A percentile compares a stretch with the other conserved stretches of the same genome.
Evolutionary conservation across 1,140 invertebrate genomes (phyloP).

Genomic region (Hyles vespertilio): DNA sequence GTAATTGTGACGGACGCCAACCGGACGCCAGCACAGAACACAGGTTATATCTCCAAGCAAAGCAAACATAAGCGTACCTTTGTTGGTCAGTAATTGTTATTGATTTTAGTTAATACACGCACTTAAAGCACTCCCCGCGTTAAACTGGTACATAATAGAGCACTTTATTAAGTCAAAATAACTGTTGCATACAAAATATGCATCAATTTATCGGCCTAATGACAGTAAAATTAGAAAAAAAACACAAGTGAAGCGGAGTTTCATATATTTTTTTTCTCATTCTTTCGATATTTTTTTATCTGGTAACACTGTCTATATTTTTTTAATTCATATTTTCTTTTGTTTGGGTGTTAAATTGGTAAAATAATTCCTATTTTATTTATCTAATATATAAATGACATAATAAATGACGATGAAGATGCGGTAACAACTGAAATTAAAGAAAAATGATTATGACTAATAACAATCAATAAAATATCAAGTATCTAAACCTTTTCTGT

Average conservation of each 20-base stretch:
- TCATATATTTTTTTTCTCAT: slow-evolving; percentile 63
- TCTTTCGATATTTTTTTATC: slow-evolving; percentile 35
- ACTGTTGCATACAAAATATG: slow-evolving; percentile 72
- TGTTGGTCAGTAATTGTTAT: slow-evolving; percentile 71
- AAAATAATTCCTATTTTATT: too few relatives aligned
- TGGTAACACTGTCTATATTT: slow-evolving; percentile 39
- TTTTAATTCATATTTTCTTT: too few relatives aligned
- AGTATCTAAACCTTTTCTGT: too few relatives aligned
- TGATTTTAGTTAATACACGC: slow-evolving; percentile 70
- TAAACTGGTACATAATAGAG: slow-evolving; percentile 65
- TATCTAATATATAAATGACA: too few relatives aligned
- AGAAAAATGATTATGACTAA: too few relatives aligned
- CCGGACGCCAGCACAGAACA: slow-evolving; percentile 74
- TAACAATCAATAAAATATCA: too few relatives aligned
- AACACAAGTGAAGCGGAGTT: slow-evolving; percentile 71
- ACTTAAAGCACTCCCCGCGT: slow-evolving; percentile 50
- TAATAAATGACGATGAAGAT: too few relatives aligned
- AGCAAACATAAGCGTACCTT: slow-evolving; percentile 75
- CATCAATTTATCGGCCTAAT: slow-evolving; percentile 67
- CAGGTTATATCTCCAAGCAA: slow-evolving; percentile 70
- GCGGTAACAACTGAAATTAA: too few relatives aligned
- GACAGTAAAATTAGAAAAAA: slow-evolving; percentile 73
- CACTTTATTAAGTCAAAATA: slow-evolving; percentile 61
- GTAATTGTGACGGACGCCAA: slow-evolving; percentile 72
- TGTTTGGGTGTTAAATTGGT: too few relatives aligned